These are phyloP conservation scores for Rhinella marina DNA, from an alignment of 2,797 vertebrate genomes.

Conservation along the genomic window DNA sequence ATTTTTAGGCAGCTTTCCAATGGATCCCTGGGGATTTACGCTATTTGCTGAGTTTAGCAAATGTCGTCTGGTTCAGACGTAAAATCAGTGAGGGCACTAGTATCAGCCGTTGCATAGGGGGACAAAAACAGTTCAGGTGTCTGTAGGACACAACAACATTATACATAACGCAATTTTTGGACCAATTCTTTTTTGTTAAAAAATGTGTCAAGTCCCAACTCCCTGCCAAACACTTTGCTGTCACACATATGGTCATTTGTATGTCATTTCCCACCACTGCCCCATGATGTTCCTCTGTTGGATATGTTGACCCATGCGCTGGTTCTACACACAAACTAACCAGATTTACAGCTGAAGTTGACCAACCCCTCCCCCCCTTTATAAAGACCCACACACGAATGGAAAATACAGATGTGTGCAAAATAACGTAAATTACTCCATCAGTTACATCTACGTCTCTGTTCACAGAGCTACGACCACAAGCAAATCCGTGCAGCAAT, in stretches of 20 bases:
- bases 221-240: neutral
- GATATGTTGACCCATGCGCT: neutral
- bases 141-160: neutral
- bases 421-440: neutral
- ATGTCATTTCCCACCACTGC: neutral
- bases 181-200: neutral
- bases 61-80: constrained; percentile 34
- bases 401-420: neutral
- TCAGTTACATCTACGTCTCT: neutral
- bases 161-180: neutral
- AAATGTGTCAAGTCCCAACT: neutral
- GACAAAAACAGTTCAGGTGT: neutral
- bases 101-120: neutral
- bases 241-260: neutral
- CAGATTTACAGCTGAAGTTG: constrained; percentile 29
- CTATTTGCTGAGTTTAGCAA: constrained; percentile 56
- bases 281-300: neutral
- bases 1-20: constrained; percentile 46
- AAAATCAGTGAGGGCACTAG: neutral
- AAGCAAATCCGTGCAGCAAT: neutral
- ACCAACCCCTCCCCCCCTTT: neutral
- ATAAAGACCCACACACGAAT: neutral
- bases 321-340: constrained; percentile 11
- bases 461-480: neutral
- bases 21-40: constrained; percentile 18